Evolutionary conservation across 1,140 invertebrate genomes (phyloP).

Genomic region (Aphidius ervi): DNA sequence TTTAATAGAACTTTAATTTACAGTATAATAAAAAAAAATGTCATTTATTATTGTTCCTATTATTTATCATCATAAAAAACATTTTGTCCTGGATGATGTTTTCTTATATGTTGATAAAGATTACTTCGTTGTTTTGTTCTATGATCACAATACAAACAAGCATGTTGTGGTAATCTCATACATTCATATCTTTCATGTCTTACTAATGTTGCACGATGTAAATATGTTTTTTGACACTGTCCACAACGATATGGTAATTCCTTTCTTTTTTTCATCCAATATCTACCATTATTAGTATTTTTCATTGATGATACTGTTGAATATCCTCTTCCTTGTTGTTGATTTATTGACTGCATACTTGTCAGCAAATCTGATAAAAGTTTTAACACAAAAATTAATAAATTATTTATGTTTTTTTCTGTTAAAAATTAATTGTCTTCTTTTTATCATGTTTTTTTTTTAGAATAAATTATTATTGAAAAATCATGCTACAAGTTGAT

Average conservation of each 20-base stretch:
- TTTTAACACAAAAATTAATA: constrained; percentile 20
- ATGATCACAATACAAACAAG: constrained; percentile 57
- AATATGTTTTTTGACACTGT: constrained; percentile 58
- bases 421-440: too few species aligned
- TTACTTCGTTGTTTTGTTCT: constrained; percentile 54
- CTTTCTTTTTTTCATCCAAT: constrained; percentile 41
- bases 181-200: constrained; percentile 59
- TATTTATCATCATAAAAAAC: constrained; percentile 31
- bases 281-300: constrained; percentile 28
- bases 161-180: constrained; percentile 58
- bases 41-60: constrained; percentile 36
- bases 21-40: constrained; percentile 32
- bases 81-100: constrained; percentile 45
- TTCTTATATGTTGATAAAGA: constrained; percentile 54
- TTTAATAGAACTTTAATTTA: too few species aligned
- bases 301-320: constrained; percentile 38
- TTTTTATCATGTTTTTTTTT: too few species aligned
- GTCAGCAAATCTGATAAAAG: constrained; percentile 24
- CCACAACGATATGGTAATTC: constrained; percentile 51
- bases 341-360: constrained; percentile 28
- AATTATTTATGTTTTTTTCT: too few species aligned
- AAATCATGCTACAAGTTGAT: constrained; percentile 26
- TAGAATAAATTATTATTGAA: too few species aligned
- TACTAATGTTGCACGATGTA: constrained; percentile 57
- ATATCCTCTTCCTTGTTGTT: constrained; percentile 25